phyloP scores from a whole-genome alignment of 2,797 vertebrate species.

The Jordanella pulchra region DNA sequence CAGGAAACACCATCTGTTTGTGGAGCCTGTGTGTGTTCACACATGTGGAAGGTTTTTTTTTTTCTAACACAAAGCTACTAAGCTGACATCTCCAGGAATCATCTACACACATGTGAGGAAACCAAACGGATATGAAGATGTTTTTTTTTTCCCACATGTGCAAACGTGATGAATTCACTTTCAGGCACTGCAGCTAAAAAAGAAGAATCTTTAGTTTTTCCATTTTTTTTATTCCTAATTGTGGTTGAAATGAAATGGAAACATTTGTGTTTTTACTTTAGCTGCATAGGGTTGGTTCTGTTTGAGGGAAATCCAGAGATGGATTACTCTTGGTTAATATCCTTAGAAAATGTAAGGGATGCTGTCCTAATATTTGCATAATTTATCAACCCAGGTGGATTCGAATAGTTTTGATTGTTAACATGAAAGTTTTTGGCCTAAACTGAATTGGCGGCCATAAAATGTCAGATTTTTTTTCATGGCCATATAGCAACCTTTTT shows the following conservation, averaged over 20 bases:
- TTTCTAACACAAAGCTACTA: slow-evolving; percentile 55
- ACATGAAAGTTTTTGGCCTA: too few species aligned
- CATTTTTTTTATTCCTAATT: not conserved
- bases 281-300: not conserved
- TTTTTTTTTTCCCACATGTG: slow-evolving; percentile 21
- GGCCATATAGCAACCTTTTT: not conserved
- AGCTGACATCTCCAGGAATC: slow-evolving; percentile 47
- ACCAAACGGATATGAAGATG: slow-evolving; percentile 9
- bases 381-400: not conserved
- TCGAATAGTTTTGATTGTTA: not conserved
- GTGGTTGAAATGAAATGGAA: not conserved
- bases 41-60: slow-evolving; percentile 61
- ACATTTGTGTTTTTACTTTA: slow-evolving; percentile 3
- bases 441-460: not conserved
- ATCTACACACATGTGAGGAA: slow-evolving; percentile 17
- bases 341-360: slow-evolving; percentile 1
- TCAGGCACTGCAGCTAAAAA: not conserved
- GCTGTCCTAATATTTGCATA: not conserved
- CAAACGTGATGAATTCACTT: not conserved
- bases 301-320: slow-evolving; percentile 9
- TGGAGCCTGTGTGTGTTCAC: slow-evolving; percentile 54
- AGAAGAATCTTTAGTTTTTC: not conserved
- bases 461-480: not conserved
- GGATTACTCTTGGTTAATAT: slow-evolving; percentile 13
- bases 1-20: slow-evolving; percentile 57